Base-by-base conservation (phyloP, 2,888 invertebrate species). In the Trachelus tabidus region DNA sequence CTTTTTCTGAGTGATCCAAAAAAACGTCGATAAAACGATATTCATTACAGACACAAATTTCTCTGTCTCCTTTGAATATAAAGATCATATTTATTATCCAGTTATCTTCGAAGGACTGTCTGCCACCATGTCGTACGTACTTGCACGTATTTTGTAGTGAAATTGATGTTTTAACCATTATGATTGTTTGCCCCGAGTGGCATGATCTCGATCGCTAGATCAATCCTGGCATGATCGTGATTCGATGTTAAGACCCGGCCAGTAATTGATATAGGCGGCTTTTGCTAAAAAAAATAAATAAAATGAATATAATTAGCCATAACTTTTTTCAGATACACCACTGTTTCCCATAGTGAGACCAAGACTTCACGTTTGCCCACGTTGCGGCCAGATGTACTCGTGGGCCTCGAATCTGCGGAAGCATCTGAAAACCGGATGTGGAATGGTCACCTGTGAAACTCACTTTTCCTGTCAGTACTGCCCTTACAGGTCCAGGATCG, bases 401-500 rank as follows among this genome's bases (percentile, higher is more conserved):
- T 91, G 91, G 92, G 91, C 91, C 33, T 91, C 92, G 80, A 91
- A 92, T 75, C 85, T 92, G 34, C 88, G 91, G 81, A 91, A 92
- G 76, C 92, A 92, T 80, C 87, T 91, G 74, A 90, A 91, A 84
- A 90, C 90, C 86, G 92, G 92, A 81, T 92, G 92, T 80, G 92
- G 92, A 74, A 87, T 90, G 89, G 87, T 89, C 76, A 90, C 91
- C 82, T 90, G 89, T 86, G 92, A 92, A 85, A 91, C 91, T 6
- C 90, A 91, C 83, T 92, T 92, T 88, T 90, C 91, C 82, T 92
- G 92, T 85, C 90, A 90, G 81, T 91, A 91, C 86, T 92, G 92
- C 84, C 90, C 91, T n/a, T 92, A 92, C 86, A 89, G 89, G 80
- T 92, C 92, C 78, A 91, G 92, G 86, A 90, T 91, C 83, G 90